Evolutionary conservation across 2,888 invertebrate genomes (phyloP).

Genomic region (Ophonus ardosiacus): DNA sequence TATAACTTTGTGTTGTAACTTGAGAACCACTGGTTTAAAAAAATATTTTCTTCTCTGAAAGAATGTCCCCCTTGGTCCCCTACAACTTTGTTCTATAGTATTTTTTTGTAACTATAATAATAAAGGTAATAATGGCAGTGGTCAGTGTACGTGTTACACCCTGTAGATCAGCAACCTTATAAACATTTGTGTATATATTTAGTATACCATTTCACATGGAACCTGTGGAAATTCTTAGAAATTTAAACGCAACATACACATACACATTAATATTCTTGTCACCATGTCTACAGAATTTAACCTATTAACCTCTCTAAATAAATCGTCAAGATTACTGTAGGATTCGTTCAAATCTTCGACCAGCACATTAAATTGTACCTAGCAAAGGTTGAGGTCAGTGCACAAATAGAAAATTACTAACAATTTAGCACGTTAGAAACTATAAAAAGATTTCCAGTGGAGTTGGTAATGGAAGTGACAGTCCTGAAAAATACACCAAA

Average conservation of each 20-base stretch:
- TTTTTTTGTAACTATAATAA: too few relatives aligned
- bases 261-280: conserved; percentile 37
- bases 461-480: not conserved
- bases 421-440: not conserved
- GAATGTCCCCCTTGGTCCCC: too few relatives aligned
- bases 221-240: not conserved
- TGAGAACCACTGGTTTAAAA: too few relatives aligned
- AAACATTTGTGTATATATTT: too few relatives aligned
- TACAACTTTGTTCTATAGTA: too few relatives aligned
- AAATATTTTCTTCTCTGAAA: too few relatives aligned
- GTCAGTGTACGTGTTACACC: too few relatives aligned
- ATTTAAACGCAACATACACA: not conserved
- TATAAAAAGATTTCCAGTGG: not conserved
- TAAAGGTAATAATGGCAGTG: too few relatives aligned
- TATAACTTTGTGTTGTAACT: too few relatives aligned
- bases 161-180: too few relatives aligned
- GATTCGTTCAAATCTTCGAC: conserved; percentile 28
- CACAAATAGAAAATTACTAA: conserved; percentile 16
- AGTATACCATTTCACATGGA: too few relatives aligned
- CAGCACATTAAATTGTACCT: conserved; percentile 9
- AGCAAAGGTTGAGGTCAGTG: not conserved
- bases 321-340: conserved; percentile 37
- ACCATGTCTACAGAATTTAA: conserved; percentile 20
- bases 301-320: conserved; percentile 31
- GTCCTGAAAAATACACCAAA: too few relatives aligned